Conservation (phyloP, 2,113 vertebrate genomes). For the Picathartes gymnocephalus region DNA sequence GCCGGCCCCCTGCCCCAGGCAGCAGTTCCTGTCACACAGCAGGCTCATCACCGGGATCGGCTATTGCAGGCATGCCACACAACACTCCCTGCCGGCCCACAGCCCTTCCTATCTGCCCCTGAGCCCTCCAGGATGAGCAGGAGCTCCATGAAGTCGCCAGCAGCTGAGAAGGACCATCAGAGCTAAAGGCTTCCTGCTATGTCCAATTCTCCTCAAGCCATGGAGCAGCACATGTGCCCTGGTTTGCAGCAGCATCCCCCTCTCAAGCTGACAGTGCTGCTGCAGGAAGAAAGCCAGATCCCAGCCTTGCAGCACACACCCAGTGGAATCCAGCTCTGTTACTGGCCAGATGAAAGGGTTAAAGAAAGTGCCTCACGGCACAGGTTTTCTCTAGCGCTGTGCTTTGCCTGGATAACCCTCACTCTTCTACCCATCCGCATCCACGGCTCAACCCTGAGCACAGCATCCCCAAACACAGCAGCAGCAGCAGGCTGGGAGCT, state of each 20-base stretch:
- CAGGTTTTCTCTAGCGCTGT: not conserved
- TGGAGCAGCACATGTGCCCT: not conserved
- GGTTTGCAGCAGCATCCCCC: not conserved
- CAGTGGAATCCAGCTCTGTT: not conserved
- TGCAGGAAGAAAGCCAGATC: not conserved
- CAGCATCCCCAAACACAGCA: not conserved
- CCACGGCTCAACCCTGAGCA: not conserved
- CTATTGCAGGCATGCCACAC: not conserved
- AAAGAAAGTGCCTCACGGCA: not conserved
- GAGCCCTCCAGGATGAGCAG: not conserved
- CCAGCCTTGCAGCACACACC: not conserved
- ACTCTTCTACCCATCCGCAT: not conserved
- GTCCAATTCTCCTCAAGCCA: not conserved
- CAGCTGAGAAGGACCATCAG: not conserved
- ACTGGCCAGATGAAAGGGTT: not conserved
- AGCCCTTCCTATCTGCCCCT: not conserved
- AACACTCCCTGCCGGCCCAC: not conserved
- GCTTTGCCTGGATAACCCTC: not conserved
- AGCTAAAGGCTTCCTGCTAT: not conserved
- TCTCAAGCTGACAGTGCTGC: not conserved
- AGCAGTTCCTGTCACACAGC: not conserved
- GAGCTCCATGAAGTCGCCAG: not conserved
- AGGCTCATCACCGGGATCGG: fast-evolving
- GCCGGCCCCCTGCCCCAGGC: not conserved
- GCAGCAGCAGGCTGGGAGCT: not conserved